These are phyloP conservation scores for Synanthedon andrenaeformis DNA, from an alignment of 2,888 invertebrate species.

Conservation along the genomic window DNA sequence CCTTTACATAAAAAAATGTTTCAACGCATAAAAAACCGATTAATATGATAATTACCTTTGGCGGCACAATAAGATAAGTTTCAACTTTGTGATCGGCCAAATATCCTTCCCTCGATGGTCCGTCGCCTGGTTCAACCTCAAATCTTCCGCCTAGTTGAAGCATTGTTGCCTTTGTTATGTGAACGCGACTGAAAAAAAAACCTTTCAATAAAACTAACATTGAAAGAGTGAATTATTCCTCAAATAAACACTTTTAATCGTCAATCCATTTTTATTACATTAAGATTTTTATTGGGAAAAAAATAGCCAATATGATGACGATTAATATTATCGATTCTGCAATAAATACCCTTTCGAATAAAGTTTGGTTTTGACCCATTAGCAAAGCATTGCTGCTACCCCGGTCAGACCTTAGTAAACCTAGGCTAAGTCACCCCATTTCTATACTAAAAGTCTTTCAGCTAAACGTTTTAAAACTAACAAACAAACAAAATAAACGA, in stretches of 20 bases:
- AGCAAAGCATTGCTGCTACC: no score
- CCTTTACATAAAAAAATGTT: no score
- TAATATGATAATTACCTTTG: constrained; percentile 70
- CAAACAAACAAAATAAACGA: no score
- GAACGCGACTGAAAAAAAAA: constrained; percentile 76
- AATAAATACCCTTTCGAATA: no score
- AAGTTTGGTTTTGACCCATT: no score
- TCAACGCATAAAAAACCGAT: no score
- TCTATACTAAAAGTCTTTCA: no score
- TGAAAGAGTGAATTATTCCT: neutral
- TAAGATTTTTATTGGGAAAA: neutral
- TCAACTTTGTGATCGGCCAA: constrained; percentile 90
- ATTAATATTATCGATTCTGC: no score
- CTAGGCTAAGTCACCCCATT: no score
- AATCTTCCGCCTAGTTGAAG: constrained; percentile 84
- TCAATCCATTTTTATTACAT: neutral
- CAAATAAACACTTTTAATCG: neutral
- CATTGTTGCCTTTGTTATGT: constrained; percentile 87
- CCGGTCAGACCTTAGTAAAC: no score
- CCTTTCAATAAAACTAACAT: neutral
- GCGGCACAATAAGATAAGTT: constrained; percentile 87
- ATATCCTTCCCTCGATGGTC: constrained; percentile 83
- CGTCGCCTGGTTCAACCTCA: constrained; percentile 88
- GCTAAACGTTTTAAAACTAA: no score
- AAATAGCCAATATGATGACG: no score